Conservation (phyloP, 1,140 invertebrate genomes). For the Leptinotarsa defecta region DNA sequence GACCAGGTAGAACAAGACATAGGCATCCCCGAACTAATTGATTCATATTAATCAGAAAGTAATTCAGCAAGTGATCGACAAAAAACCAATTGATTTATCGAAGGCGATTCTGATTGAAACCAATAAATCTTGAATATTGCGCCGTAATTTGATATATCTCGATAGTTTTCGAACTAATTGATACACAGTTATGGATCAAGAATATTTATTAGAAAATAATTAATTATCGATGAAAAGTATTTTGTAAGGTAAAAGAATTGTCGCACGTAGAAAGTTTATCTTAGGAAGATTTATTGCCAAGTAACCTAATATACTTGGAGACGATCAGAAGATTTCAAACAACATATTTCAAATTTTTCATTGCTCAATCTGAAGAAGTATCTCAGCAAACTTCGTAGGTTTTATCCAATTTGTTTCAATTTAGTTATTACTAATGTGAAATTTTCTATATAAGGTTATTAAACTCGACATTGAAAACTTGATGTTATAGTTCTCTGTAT, state of each 20-base stretch:
- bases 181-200: slow-evolving; percentile 32
- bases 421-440: no score
- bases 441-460: no score
- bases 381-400: no score
- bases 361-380: no score
- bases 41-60: slow-evolving; percentile 7
- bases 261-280: neutral
- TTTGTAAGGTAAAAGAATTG: slow-evolving; percentile 1
- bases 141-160: slow-evolving; percentile 23
- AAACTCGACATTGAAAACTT: no score
- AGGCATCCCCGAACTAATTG: neutral
- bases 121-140: slow-evolving; percentile 32
- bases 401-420: no score
- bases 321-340: no score
- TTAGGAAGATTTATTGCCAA: neutral
- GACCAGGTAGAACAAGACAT: neutral
- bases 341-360: no score
- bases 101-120: slow-evolving; percentile 28
- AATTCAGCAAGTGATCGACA: neutral
- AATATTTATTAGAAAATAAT: slow-evolving; percentile 35
- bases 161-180: slow-evolving; percentile 31
- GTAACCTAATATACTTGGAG: no score
- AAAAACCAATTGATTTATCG: slow-evolving; percentile 31
- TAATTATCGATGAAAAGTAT: slow-evolving; percentile 8
- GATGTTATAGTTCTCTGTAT: no score